phyloP scores from a whole-genome alignment of 2,113 vertebrate species.

The Odocoileus virginianus region DNA sequence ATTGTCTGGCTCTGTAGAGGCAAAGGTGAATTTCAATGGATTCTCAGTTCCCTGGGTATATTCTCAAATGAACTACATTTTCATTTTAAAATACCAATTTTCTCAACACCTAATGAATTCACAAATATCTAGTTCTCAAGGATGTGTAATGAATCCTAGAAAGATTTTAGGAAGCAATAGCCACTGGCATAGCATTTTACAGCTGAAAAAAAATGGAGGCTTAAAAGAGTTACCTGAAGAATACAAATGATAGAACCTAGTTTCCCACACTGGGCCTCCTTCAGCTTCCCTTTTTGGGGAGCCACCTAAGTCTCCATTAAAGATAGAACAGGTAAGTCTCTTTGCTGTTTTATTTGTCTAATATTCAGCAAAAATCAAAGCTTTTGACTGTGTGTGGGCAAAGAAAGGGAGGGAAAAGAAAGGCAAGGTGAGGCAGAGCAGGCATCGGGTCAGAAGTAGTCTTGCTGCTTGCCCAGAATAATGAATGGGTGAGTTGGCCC shows the following conservation, averaged over 20 bases:
- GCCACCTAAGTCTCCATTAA: background rate
- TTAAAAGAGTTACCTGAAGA: background rate
- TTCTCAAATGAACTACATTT: background rate
- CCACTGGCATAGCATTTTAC: background rate
- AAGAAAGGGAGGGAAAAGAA: background rate
- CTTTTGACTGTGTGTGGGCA: background rate
- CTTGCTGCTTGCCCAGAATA: background rate
- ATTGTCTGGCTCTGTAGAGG: background rate
- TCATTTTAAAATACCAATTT: conserved; percentile 2
- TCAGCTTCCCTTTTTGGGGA: background rate
- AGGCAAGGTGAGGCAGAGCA: background rate
- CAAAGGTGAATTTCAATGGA: background rate
- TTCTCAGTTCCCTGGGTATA: background rate
- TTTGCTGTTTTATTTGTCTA: background rate
- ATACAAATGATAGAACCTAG: background rate
- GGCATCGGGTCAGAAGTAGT: background rate
- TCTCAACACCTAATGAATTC: background rate
- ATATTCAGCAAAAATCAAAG: conserved; percentile 6
- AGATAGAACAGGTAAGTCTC: background rate
- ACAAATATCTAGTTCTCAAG: background rate
- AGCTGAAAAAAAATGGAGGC: background rate
- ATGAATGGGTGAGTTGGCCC: background rate
- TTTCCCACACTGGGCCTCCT: background rate
- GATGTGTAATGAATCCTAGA: background rate
- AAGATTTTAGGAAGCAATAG: background rate